Conservation (phyloP, 1,140 invertebrate genomes). For the Musca domestica region DNA sequence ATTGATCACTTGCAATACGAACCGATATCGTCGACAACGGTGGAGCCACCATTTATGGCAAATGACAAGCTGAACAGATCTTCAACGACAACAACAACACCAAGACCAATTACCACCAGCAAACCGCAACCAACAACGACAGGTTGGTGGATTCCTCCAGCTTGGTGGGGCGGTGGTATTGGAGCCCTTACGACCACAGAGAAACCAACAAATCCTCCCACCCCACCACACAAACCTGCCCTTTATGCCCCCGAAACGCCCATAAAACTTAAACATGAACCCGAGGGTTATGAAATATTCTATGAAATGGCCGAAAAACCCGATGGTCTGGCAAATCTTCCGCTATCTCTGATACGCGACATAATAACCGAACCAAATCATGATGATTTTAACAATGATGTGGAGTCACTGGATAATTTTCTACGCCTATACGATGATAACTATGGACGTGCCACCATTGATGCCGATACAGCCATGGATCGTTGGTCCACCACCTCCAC, state of each 20-base stretch:
- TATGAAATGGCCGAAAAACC: slow-evolving; percentile 39
- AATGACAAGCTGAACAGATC: slow-evolving; percentile 26
- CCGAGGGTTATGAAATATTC: slow-evolving; percentile 41
- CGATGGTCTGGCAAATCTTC: slow-evolving; percentile 41
- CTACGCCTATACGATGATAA: slow-evolving; percentile 51
- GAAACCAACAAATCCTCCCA: slow-evolving; percentile 32
- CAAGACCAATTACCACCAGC: slow-evolving; percentile 7
- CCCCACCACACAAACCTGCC: slow-evolving; percentile 36
- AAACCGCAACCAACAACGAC: slow-evolving; percentile 2
- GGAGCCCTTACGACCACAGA: slow-evolving; percentile 35
- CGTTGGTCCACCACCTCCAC: slow-evolving; percentile 47
- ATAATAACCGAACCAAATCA: slow-evolving; percentile 42
- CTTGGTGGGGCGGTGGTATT: slow-evolving; percentile 29
- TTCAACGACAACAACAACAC: slow-evolving; percentile 33
- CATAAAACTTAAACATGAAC: neutral
- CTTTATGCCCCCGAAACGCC: slow-evolving; percentile 35
- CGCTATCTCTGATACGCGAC: slow-evolving; percentile 44
- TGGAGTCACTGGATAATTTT: slow-evolving; percentile 51
- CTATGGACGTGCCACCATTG: slow-evolving; percentile 45
- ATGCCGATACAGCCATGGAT: slow-evolving; percentile 45
- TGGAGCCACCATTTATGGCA: slow-evolving; percentile 41
- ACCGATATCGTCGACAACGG: slow-evolving; percentile 44
- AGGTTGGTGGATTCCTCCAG: slow-evolving; percentile 45
- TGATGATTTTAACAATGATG: slow-evolving; percentile 48
- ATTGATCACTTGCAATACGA: slow-evolving; percentile 53